Base-by-base conservation (phyloP, 2,888 invertebrate species). In the Carterocephalus palaemon region DNA sequence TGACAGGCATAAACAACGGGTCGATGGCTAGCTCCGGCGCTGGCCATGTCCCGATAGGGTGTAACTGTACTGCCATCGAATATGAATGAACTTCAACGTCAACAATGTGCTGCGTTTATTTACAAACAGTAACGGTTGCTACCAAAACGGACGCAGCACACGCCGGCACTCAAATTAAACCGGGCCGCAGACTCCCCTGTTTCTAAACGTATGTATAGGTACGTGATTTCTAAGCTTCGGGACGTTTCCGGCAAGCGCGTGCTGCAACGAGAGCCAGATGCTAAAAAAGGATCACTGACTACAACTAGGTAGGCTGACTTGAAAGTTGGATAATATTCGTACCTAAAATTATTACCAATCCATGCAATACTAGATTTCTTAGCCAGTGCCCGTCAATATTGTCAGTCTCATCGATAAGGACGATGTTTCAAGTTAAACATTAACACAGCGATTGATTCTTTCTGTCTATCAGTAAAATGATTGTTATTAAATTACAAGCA, bases 61-160 rank as follows among this genome's bases (percentile, higher is more conserved):
- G 19, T 31, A 51, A 52, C 55, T 40, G 54, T 53, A 56, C 57
- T 45, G 46, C 51, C 53, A 48, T 57, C 58, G 62, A 65, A 69
- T 74, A 74, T 75, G 74, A 76, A 75, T 75, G 77, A 70, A 69
- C 70, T 70, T 54, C 56, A 63, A 66, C 64, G 62, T 71, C 71
- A 71, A 74, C 74, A 72, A 57, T 60, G 64, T 62, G 60, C 61
- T 57, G 57, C 62, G 69, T 69, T 72, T 84, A 81, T 85, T 85
- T 84, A 85, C 84, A 80, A 85, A 85, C 84, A 77, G 73, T 69
- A 72, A 67, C 62, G 70, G 65, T 64, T 52, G 66, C 52, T 67
- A 66, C 72, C 64, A 64, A 72, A 64, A 62, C 60, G 68, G 72
- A 67, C 70, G 64, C 67, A 59, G 50, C 56, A 52, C 52, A 56